Conservation (phyloP, 2,888 invertebrate genomes). For the Ariolimax columbianus region DNA sequence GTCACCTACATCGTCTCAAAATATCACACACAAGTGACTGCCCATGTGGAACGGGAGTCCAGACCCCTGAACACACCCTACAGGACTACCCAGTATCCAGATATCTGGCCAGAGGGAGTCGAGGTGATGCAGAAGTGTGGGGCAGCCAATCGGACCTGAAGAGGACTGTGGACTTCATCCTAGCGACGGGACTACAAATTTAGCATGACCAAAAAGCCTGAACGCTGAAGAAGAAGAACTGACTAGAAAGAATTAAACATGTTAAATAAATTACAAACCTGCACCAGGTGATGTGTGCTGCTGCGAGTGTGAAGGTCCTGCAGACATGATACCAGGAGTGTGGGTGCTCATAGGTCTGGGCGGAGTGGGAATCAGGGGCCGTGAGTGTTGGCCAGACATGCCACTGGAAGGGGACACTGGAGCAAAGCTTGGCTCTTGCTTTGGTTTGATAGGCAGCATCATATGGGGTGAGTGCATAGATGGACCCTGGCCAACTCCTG, state of each 20-base stretch:
- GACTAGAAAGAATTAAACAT: too few species aligned
- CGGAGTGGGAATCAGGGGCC: conserved; percentile 70
- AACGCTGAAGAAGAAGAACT: too few species aligned
- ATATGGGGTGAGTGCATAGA: conserved; percentile 77
- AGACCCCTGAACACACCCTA: too few species aligned
- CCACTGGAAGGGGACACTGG: conserved; percentile 59
- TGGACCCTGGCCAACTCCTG: conserved; percentile 57
- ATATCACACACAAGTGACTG: too few species aligned
- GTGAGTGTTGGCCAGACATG: conserved; percentile 50
- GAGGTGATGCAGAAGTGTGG: too few species aligned
- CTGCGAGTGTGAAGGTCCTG: conserved; percentile 56
- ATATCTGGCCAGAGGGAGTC: too few species aligned
- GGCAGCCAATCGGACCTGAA: too few species aligned
- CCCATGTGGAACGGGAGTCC: too few species aligned
- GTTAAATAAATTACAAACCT: conserved; percentile 55
- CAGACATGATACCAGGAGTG: conserved; percentile 66
- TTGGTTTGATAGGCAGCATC: conserved; percentile 72
- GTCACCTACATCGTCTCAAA: too few species aligned
- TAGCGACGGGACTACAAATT: too few species aligned
- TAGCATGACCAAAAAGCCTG: too few species aligned
- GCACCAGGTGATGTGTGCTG: conserved; percentile 56
- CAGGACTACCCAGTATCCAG: too few species aligned
- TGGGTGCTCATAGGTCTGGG: conserved; percentile 75
- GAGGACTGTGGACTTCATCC: neutral
- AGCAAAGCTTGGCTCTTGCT: conserved; percentile 62